Evolutionary conservation across 2,888 invertebrate genomes (phyloP).

Genomic region (Amiota minor): DNA sequence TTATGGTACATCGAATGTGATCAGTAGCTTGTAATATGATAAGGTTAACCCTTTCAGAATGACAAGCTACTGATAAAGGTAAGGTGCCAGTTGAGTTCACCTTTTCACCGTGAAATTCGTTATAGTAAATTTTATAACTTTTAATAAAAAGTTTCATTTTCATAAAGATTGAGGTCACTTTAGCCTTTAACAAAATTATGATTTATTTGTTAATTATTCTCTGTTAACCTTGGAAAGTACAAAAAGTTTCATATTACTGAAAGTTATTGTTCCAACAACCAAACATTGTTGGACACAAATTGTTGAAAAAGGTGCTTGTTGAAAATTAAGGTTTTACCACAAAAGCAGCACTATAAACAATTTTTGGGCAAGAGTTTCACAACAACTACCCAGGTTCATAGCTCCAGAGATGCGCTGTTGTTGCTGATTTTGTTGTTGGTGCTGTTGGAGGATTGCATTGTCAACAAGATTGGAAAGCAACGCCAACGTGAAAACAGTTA

Average conservation of each 20-base stretch:
- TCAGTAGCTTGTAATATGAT: no score
- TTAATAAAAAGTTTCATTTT: no score
- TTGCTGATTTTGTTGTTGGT: neutral
- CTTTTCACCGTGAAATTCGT: no score
- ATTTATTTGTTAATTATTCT: neutral
- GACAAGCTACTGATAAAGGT: no score
- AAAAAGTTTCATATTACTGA: neutral
- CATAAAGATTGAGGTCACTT: neutral
- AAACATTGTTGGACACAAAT: conserved; percentile 42
- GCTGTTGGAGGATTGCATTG: conserved; percentile 9
- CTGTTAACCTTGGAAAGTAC: neutral
- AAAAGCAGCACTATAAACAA: conserved; percentile 39
- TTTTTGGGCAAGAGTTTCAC: neutral
- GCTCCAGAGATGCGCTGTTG: neutral
- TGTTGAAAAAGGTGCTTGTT: conserved; percentile 61
- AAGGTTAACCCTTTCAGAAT: no score
- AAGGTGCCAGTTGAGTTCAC: no score
- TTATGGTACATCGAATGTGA: no score
- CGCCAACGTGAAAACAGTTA: neutral
- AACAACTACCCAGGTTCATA: neutral
- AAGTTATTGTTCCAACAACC: conserved; percentile 31
- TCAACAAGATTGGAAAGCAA: conserved; percentile 5
- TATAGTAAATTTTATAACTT: no score
- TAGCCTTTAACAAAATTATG: neutral
- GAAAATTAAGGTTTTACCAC: conserved; percentile 65